These are phyloP conservation scores for Betta splendens DNA, from an alignment of 2,797 vertebrate genomes.

Conservation along the genomic window DNA sequence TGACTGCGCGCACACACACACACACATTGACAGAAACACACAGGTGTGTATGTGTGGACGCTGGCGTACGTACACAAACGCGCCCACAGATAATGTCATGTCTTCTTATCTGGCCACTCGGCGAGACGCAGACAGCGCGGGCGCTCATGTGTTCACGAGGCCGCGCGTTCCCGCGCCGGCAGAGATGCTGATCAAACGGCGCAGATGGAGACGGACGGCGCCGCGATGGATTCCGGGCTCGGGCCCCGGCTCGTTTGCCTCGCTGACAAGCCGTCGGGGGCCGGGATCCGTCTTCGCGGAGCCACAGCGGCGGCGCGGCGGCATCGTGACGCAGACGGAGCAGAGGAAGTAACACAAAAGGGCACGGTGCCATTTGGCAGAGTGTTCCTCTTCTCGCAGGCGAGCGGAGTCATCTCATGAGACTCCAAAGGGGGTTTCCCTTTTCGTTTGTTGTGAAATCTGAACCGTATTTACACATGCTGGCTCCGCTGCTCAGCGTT, in stretches of 20 bases:
- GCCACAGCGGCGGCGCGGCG: slow-evolving; percentile 39
- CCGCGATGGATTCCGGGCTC: slow-evolving; percentile 55
- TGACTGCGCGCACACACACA: slow-evolving; percentile 39
- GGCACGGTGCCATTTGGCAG: slow-evolving; percentile 71
- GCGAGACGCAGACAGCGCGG: slow-evolving; percentile 51
- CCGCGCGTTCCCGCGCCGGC: slow-evolving; percentile 29
- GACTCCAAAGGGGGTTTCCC: slow-evolving; percentile 37
- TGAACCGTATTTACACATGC: slow-evolving; percentile 31
- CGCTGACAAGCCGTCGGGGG: slow-evolving; percentile 48
- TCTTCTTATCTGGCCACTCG: slow-evolving; percentile 70
- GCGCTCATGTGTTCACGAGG: slow-evolving; percentile 54
- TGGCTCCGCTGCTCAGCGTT: slow-evolving; percentile 9
- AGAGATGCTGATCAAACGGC: slow-evolving; percentile 64
- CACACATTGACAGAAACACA: not conserved
- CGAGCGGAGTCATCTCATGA: slow-evolving; percentile 51
- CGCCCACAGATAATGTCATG: slow-evolving; percentile 63
- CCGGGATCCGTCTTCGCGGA: slow-evolving; percentile 50
- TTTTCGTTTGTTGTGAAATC: slow-evolving; percentile 19
- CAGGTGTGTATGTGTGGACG: not conserved
- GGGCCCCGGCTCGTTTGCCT: slow-evolving; percentile 42
- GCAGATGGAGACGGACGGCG: slow-evolving; percentile 59
- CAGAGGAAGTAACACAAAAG: slow-evolving; percentile 57
- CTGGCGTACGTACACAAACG: slow-evolving; percentile 29
- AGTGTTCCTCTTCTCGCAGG: slow-evolving; percentile 48
- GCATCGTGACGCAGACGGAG: slow-evolving; percentile 46